phyloP scores from a whole-genome alignment of 2,797 vertebrate genomes.

The Lacerta viridis region DNA sequence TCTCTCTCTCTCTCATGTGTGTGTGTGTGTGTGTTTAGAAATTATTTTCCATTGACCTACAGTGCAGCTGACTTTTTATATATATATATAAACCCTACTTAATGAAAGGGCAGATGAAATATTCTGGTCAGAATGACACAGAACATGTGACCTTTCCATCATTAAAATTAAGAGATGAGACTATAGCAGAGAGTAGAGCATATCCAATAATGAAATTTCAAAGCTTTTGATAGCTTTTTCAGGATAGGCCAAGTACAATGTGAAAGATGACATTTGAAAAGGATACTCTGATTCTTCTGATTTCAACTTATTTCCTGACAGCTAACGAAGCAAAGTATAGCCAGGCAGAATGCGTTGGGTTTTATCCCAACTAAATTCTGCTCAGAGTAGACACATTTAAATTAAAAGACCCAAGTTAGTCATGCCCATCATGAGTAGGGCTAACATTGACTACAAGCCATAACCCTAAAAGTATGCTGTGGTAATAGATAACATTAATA shows the following conservation, averaged over 20 bases:
- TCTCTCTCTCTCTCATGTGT: too few relatives aligned
- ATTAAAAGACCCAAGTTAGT: too few relatives aligned
- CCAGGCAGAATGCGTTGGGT: background rate
- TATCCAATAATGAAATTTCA: conserved; percentile 14
- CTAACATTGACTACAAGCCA: background rate
- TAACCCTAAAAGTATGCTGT: background rate
- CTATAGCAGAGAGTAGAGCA: background rate
- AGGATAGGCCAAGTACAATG: conserved; percentile 5
- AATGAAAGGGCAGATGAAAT: background rate
- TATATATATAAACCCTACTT: background rate
- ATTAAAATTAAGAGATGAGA: background rate
- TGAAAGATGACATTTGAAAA: background rate
- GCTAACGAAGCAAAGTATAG: background rate
- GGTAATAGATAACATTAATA: background rate
- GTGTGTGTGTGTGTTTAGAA: background rate
- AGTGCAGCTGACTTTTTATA: background rate
- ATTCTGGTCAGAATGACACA: background rate
- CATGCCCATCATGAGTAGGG: too few relatives aligned
- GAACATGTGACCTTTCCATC: conserved; percentile 12
- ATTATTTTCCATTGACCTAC: conserved; percentile 11
- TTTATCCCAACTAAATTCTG: background rate
- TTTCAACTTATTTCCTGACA: conserved; percentile 17
- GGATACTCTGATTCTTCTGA: background rate
- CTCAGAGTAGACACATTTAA: too few relatives aligned
- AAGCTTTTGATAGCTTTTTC: background rate